Evolutionary conservation across 2,113 vertebrate genomes (phyloP), one percentile per base, ranked within the genome.

Genomic region (Oreochromis aureus): DNA sequence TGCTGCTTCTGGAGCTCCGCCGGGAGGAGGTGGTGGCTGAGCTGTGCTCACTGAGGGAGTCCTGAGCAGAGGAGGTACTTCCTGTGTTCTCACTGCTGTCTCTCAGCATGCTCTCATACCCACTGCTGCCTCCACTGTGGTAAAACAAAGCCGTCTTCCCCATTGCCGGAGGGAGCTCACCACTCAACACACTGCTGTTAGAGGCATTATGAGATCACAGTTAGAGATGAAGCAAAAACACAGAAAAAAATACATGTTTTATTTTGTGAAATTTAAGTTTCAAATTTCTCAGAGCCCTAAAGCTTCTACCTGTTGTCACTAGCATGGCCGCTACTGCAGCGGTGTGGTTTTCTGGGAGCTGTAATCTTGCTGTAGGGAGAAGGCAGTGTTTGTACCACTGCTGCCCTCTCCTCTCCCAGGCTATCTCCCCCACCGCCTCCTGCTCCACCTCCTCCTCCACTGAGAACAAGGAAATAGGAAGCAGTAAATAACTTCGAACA

Each of bases 341-440:
- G 97, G 66, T 99, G 98, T 1, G 99, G 97, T 89, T 97, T 97
- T 78, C 99, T 96, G 1, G 99, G 99, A 2, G 98, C 98, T 2
- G 99, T 99, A 87, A 99, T 97, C 94, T 99, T 99, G 96, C 99
- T 99, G 96, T 99, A 99, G 24, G 99, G 99, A 0, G 99, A 99
- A 2, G 98, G 99, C 58, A 99, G 95, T 9, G 97, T 94, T 88
- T 97, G 97, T n/a, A 96, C 94, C n/a, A 93, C 89, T 11, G 96
- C 58, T 54, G 96, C 92, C 87, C 90, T 97, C 89, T 98, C 98
- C 1, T 98, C 98, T 7, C 92, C 95, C 0, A 83, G 89, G 22
- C 79, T 36, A 5, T 81, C 89, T 2, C 81, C 93, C 0, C 93
- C 93, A 0, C 92, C 41, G 3, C 81, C 93, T 2, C 90, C 93